Conservation (phyloP, 2,888 invertebrate species). For the Hemistola chrysoprasaria region DNA sequence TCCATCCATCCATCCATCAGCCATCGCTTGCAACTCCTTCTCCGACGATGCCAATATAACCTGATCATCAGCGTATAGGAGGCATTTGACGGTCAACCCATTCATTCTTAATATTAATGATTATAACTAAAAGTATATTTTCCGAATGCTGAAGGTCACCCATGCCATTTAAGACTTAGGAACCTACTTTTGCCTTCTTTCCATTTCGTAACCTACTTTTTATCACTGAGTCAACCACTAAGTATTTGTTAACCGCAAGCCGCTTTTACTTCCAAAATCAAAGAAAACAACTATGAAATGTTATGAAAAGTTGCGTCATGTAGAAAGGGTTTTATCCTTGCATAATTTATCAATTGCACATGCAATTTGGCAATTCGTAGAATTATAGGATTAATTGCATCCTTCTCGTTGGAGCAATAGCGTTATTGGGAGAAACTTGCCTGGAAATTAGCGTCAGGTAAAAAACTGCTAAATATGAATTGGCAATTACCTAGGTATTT, state of each 20-base stretch:
- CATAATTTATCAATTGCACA: conserved; percentile 37
- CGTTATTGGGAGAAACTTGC: conserved; percentile 20
- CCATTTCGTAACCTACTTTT: conserved; percentile 8
- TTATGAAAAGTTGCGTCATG: conserved; percentile 57
- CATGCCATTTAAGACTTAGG: conserved; percentile 12
- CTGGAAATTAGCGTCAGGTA: not conserved
- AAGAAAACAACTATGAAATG: conserved; percentile 48
- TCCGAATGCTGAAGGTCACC: too few species aligned
- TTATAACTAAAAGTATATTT: too few species aligned
- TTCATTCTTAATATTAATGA: too few species aligned
- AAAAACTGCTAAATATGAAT: too few species aligned
- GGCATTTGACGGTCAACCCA: too few species aligned
- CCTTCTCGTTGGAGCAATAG: conserved; percentile 28
- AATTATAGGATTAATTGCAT: conserved; percentile 32
- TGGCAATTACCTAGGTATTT: too few species aligned
- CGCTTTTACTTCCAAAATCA: conserved; percentile 25
- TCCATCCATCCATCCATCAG: too few species aligned
- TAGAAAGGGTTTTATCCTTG: conserved; percentile 65
- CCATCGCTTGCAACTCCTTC: too few species aligned
- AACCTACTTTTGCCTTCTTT: conserved; percentile 15
- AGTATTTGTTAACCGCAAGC: conserved; percentile 35
- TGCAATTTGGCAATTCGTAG: conserved; percentile 19
- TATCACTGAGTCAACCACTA: conserved; percentile 25
- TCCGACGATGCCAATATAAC: too few species aligned
- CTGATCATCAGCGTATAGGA: too few species aligned